phyloP scores from a whole-genome alignment of 2,797 vertebrate species.

The Syndactyla subalaris region DNA sequence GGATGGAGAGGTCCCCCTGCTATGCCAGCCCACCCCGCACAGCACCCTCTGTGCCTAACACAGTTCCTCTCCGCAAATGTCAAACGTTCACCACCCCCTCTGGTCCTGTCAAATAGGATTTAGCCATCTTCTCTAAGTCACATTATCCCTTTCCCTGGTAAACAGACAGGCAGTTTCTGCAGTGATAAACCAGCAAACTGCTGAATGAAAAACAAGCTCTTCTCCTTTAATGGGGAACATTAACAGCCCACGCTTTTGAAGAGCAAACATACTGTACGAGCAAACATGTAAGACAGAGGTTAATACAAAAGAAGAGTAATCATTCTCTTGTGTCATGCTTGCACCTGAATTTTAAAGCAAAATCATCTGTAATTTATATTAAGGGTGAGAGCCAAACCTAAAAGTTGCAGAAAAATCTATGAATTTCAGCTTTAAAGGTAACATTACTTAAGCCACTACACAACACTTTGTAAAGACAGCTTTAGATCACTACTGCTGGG shows the following conservation, averaged over 20 bases:
- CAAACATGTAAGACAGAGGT: not conserved
- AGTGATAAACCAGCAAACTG: not conserved
- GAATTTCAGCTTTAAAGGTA: not conserved
- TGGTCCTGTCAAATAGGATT: conserved; percentile 20
- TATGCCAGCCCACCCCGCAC: not conserved
- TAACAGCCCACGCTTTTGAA: not conserved
- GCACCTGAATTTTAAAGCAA: not conserved
- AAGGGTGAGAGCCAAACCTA: not conserved
- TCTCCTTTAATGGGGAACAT: conserved; percentile 19
- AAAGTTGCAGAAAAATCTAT: not conserved
- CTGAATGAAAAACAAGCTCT: conserved; percentile 32
- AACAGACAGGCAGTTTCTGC: conserved; percentile 24
- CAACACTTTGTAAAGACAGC: not conserved
- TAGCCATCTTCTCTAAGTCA: conserved; percentile 36
- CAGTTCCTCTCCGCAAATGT: conserved; percentile 44
- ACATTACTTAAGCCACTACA: not conserved
- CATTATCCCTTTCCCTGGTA: not conserved
- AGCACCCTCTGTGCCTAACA: conserved; percentile 28
- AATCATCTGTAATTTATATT: not conserved
- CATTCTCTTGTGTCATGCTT: not conserved
- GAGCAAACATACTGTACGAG: not conserved
- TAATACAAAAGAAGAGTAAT: conserved; percentile 26
- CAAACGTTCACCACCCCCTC: not conserved
- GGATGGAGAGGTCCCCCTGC: conserved; percentile 64
- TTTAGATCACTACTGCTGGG: not conserved